These are phyloP conservation scores for Allygus modestus DNA, from an alignment of 2,888 invertebrate species.

Conservation along the genomic window DNA sequence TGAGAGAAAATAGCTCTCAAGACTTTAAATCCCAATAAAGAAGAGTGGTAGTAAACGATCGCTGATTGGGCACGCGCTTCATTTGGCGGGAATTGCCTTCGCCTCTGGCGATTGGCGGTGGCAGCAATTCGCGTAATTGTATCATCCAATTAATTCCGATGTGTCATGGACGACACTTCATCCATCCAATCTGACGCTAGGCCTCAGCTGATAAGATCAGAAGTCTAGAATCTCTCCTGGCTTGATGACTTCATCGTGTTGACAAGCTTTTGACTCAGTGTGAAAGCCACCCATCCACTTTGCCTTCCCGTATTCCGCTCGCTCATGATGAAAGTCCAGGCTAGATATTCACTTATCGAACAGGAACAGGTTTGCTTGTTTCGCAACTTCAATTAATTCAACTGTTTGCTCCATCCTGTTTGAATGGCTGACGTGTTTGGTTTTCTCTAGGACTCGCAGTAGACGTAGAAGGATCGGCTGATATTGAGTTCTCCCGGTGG, in stretches of 20 bases:
- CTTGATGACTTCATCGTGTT: background rate
- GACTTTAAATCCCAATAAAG: background rate
- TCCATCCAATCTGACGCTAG: background rate
- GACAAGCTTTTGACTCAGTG: no score
- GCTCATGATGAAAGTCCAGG: slow-evolving; percentile 10
- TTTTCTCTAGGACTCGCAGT: no score
- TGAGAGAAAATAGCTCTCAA: background rate
- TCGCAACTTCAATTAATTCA: background rate
- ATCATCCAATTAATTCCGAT: background rate
- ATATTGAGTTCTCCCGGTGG: no score
- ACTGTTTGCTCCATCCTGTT: no score
- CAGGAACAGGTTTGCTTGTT: background rate
- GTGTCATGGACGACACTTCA: slow-evolving; percentile 24
- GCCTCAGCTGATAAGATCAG: no score
- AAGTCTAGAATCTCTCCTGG: background rate
- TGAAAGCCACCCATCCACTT: slow-evolving; percentile 7
- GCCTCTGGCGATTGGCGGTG: background rate
- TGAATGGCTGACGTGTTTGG: no score
- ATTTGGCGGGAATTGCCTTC: slow-evolving; percentile 28
- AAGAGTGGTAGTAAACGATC: background rate
- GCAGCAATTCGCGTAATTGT: slow-evolving; percentile 20
- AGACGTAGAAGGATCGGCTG: no score
- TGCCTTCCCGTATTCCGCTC: background rate
- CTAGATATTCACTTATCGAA: slow-evolving; percentile 17
- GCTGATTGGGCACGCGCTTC: slow-evolving; percentile 22